phyloP scores from a whole-genome alignment of 2,113 vertebrate genomes.

The Cyprinus carpio region DNA sequence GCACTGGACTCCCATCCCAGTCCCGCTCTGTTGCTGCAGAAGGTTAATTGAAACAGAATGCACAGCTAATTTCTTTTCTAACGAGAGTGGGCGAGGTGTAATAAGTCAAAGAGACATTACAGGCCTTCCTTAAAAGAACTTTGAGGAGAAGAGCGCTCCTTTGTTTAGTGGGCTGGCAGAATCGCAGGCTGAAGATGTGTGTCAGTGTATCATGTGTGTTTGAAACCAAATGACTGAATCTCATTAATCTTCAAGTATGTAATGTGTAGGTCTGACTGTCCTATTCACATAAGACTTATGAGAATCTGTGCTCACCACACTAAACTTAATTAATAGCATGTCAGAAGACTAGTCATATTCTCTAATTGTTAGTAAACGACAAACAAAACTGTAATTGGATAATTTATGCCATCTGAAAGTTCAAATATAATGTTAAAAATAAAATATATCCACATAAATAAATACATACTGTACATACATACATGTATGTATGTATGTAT shows the following conservation, averaged over 20 bases:
- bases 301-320: too few species aligned
- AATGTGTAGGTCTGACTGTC: not conserved
- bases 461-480: too few species aligned
- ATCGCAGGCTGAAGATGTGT: not conserved
- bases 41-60: constrained; percentile 83
- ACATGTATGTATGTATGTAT: too few species aligned
- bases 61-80: constrained; percentile 80
- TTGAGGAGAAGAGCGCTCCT: constrained; percentile 15
- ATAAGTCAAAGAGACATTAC: constrained; percentile 59
- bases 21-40: constrained; percentile 69
- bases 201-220: constrained; percentile 17
- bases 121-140: constrained; percentile 47
- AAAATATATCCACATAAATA: not conserved
- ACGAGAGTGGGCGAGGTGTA: constrained; percentile 68
- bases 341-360: too few species aligned
- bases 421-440: not conserved
- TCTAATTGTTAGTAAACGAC: too few species aligned
- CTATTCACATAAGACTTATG: not conserved
- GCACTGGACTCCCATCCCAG: constrained; percentile 68
- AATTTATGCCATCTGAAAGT: not conserved
- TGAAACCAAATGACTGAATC: constrained; percentile 4
- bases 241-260: not conserved
- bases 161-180: constrained; percentile 42
- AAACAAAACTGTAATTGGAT: not conserved
- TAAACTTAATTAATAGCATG: too few species aligned